Percentiles rank a stretch among this genome's conserved stretches.
These are phyloP conservation scores for Polymixis lichenea DNA, from an alignment of 2,888 invertebrate species.

Conservation along the genomic window DNA sequence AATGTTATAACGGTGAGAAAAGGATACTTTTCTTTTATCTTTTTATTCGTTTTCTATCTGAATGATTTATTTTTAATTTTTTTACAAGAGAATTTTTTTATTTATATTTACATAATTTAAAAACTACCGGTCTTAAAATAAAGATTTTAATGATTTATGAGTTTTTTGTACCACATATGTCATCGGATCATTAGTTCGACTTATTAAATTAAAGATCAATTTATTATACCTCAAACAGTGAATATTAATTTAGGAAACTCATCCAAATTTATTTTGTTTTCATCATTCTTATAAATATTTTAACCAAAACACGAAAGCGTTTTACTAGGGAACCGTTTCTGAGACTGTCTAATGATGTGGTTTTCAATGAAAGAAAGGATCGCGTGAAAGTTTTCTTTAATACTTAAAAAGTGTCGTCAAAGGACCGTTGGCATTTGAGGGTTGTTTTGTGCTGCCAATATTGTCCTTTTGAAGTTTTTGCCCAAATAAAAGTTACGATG, in stretches of 20 bases:
- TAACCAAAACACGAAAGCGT: conserved; percentile 40
- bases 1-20: too few relatives aligned
- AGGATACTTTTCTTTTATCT: neutral
- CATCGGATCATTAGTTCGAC: neutral
- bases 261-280: neutral
- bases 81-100: too few relatives aligned
- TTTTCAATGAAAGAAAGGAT: conserved; percentile 70
- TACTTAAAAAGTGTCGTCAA: conserved; percentile 74
- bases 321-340: conserved; percentile 49
- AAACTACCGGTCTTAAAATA: too few relatives aligned
- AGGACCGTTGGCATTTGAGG: conserved; percentile 60
- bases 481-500: conserved; percentile 57
- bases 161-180: neutral
- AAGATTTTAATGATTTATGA: conserved; percentile 24
- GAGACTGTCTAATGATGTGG: conserved; percentile 78
- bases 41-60: neutral
- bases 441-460: conserved; percentile 60
- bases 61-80: conserved; percentile 10
- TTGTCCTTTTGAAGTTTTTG: conserved; percentile 52
- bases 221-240: neutral
- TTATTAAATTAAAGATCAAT: conserved; percentile 11
- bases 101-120: too few relatives aligned
- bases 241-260: neutral
- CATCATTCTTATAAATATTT: conserved; percentile 14
- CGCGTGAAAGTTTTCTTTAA: conserved; percentile 69